Percentiles rank a stretch among this genome's conserved stretches.
Conservation (phyloP, 92 coral and sea anemone species). For the Palythoa grandiflora region DNA sequence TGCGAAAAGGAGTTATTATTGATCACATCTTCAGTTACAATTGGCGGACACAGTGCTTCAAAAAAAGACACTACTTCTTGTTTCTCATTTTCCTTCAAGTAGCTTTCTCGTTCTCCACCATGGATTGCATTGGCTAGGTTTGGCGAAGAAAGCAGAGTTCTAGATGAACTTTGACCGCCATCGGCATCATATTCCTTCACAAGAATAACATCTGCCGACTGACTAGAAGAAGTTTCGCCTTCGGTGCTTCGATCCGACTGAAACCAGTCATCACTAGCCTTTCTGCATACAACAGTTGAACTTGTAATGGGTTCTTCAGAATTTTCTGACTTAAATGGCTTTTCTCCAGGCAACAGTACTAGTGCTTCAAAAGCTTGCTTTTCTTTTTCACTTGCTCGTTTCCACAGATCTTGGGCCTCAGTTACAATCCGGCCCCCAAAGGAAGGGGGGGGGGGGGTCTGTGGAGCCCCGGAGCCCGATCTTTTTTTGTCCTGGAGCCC, state of each 20-base stretch:
- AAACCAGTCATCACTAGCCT: conserved; percentile 31
- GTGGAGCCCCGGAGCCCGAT: no score
- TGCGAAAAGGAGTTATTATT: conserved; percentile 37
- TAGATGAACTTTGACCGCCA: conserved; percentile 35
- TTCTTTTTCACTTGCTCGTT: conserved; percentile 5
- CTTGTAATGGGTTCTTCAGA: conserved; percentile 22
- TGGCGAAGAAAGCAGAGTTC: conserved; percentile 31
- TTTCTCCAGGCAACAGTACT: conserved; percentile 31
- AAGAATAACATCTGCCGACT: conserved; percentile 37
- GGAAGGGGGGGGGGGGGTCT: no score
- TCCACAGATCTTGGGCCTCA: conserved; percentile 44
- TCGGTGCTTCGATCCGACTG: conserved; percentile 22
- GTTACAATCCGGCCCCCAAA: background rate
- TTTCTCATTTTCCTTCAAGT: conserved; percentile 29
- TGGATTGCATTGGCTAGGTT: conserved; percentile 34
- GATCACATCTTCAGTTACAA: conserved; percentile 44
- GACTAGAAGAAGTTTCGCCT: conserved; percentile 2
- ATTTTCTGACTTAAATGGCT: conserved; percentile 20
- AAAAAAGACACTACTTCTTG: conserved; percentile 20
- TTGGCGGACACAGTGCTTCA: conserved; percentile 25
- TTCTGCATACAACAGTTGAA: conserved; percentile 8
- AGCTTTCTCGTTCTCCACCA: conserved; percentile 29
- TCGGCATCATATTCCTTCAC: conserved; percentile 28
- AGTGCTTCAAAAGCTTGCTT: conserved; percentile 28
- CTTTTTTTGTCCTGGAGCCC: no score